Base-by-base conservation (phyloP, 2,888 invertebrate genomes). In the Aelia acuminata region DNA sequence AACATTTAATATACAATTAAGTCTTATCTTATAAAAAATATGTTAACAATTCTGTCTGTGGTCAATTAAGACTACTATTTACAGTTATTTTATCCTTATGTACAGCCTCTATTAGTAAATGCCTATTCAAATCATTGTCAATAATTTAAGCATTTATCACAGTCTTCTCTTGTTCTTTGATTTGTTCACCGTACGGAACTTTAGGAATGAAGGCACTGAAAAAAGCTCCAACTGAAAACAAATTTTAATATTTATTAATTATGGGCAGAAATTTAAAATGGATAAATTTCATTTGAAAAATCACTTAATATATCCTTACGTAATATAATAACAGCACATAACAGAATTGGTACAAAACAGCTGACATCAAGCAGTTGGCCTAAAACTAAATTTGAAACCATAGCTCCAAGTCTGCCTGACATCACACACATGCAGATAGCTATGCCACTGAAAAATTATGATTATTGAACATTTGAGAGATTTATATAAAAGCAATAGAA, bases 351-450 rank as follows among this genome's bases (percentile, higher is more conserved):
- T 3, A 95, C 93, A 57, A 94, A 94, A 90, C 95, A 95, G 84
- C 94, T 94, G 88, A 93, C 93, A 91, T 95, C 95, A 87, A 95
- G 93, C 3, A 95, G 92, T 43, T 93, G 93, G 7, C 95, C 95
- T 53, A 95, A 94, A 0, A 94, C 93, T 13, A 95, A 90, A 92
- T 95, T 95, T 88, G 95, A 94, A 0, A 93, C 93, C 89, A 95
- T 94, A 0, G 95, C 95, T 0, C 95, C 95, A 0, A 94, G 92
- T 88, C 95, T 93, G 3, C 95, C 95, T 91, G 94, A 94, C 92
- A 94, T 94, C 75, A 95, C 94, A 31, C 94, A 94, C 92, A 95
- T 93, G 90, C 95, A 95, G 0, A 95, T 93, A 0, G 95, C 95
- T 70, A 95, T 93, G 0, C 94, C 95, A 91, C 94, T 95, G 91